phyloP scores from a whole-genome alignment of 2,113 vertebrate genomes.

The Rhinolophus ferrumequinum region DNA sequence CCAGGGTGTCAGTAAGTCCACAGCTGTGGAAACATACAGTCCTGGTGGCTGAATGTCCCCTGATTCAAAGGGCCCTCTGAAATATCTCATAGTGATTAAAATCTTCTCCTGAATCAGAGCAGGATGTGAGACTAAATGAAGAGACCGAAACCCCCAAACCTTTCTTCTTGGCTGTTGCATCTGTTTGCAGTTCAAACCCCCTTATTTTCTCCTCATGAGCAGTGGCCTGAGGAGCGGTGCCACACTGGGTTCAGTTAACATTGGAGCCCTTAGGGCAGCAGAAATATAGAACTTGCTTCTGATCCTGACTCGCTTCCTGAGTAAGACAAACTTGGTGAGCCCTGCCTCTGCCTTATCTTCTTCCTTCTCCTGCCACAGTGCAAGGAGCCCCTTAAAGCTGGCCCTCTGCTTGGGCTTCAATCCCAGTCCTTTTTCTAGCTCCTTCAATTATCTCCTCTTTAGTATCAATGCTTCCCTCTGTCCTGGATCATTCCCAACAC shows the following conservation, averaged over 20 bases:
- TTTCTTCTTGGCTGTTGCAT: neutral
- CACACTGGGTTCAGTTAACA: neutral
- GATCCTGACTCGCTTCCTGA: neutral
- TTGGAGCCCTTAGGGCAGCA: neutral
- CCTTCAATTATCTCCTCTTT: neutral
- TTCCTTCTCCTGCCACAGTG: neutral
- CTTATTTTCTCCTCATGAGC: neutral
- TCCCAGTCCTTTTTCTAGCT: neutral
- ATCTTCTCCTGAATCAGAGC: neutral
- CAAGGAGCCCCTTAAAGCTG: neutral
- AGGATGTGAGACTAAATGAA: neutral
- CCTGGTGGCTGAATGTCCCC: neutral
- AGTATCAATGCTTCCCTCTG: neutral
- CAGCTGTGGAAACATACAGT: neutral
- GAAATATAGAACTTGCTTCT: neutral
- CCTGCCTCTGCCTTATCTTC: no score
- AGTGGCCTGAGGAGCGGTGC: neutral
- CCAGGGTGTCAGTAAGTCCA: neutral
- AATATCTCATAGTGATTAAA: neutral
- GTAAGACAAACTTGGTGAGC: neutral
- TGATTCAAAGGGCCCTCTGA: neutral
- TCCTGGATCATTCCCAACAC: neutral
- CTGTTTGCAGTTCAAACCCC: neutral
- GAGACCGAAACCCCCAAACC: neutral
- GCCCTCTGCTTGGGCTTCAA: neutral